Conservation (phyloP, 2,113 vertebrate genomes). For the Notarius lentiginosus region DNA sequence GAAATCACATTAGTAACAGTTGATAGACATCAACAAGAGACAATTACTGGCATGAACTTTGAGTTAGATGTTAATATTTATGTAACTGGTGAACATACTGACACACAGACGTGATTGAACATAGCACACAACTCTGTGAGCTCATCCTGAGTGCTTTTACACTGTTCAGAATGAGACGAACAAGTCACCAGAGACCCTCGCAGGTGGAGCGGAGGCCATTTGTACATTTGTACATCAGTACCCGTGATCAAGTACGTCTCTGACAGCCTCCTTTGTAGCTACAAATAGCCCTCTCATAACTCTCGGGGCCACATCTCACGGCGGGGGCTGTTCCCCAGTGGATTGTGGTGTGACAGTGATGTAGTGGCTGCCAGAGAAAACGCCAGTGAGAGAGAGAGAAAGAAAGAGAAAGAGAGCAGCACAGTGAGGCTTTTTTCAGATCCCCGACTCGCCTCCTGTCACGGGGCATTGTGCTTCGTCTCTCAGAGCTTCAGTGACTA, state of each 20-base stretch:
- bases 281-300: conserved; percentile 68
- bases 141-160: neutral
- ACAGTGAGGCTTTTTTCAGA: conserved; percentile 28
- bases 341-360: conserved; percentile 82
- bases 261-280: conserved; percentile 45
- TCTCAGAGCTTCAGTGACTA: conserved; percentile 67
- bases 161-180: neutral
- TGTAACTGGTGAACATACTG: neutral
- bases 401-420: conserved; percentile 24
- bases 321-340: conserved; percentile 76
- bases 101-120: neutral
- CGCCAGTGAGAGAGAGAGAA: conserved; percentile 64
- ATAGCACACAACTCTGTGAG: neutral
- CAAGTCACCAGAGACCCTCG: conserved; percentile 51
- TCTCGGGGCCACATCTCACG: conserved; percentile 57
- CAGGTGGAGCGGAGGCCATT: conserved; percentile 55
- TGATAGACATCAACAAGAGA: neutral
- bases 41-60: neutral
- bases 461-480: conserved; percentile 54
- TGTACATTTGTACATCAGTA: conserved; percentile 68
- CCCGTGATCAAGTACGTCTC: conserved; percentile 58
- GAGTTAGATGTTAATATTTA: neutral
- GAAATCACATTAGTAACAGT: neutral
- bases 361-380: conserved; percentile 77
- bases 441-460: conserved; percentile 56